Evolutionary conservation across 1,140 invertebrate species (phyloP), one percentile per base, ranked within the genome.

Genomic region (Lepidurus arcticus): DNA sequence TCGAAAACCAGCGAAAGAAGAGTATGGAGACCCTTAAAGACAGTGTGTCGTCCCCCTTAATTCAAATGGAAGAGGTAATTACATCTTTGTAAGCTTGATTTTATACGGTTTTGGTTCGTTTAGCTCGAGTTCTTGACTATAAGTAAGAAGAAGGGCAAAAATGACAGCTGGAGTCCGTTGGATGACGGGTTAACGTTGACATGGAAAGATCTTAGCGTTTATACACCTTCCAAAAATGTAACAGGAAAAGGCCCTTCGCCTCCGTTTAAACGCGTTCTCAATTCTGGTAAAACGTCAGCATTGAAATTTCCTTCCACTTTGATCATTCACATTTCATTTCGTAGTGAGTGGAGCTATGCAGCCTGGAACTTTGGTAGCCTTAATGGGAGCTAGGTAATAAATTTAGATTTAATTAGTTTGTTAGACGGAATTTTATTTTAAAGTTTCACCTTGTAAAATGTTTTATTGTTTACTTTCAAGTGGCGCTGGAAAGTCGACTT

Each of bases 201-300:
- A 1, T 93, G 92, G 91, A 86, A 88, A n/a, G 90, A 93, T 82
- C 83, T 93, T 0, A 90, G 88, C 45, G 90, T 93, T 0, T 91
- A 90, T 81, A 88, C 89, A 1, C 77, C 76, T 4, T 42, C 43
- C 6, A 21, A 65, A 65, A 74, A 73, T 44, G 73, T 74, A 1
- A 74, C 76, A 78, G 44, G 74, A 74, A 16, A 77, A 42, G 21
- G 81, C 78, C 74, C 78, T 43, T 44, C 78, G 65, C 42, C 79
- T 73, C 83, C 81, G 0, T 87, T 90, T 80, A 92, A 92, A 83
- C 86, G 89, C 78, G 89, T 92, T 53, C 88, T 92, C 26, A 91
- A 91, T 82, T 89, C 88, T 85, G 90, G 90, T 90, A 83, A 83
- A 45, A 16, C 26, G 53, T 42, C 77, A 77, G 86, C 82, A 83